Conservation (phyloP, 1,140 invertebrate species). For the Cataglyphis hispanica region DNA sequence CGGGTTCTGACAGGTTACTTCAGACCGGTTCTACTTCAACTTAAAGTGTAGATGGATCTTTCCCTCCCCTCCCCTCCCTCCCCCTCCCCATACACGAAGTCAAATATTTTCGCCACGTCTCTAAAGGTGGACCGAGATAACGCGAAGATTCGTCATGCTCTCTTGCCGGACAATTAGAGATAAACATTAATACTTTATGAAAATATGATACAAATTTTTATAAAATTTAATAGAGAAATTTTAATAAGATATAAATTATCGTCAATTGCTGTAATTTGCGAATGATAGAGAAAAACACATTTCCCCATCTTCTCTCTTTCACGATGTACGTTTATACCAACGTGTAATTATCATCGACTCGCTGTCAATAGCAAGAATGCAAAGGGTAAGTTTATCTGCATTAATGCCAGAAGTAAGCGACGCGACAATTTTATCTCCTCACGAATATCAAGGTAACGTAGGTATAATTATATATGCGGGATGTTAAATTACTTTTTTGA, state of each 20-base stretch:
- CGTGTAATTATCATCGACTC: constrained; percentile 32
- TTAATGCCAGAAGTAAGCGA: constrained; percentile 28
- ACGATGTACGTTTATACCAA: not conserved
- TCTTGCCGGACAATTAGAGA: not conserved
- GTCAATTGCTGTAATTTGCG: constrained; percentile 3
- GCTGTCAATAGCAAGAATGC: constrained; percentile 30
- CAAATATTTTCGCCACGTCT: constrained; percentile 59
- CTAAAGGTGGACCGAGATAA: constrained; percentile 7
- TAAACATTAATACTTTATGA: constrained; percentile 16
- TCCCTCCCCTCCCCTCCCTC: constrained; percentile 31
- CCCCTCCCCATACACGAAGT: constrained; percentile 52
- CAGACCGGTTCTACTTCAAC: constrained; percentile 62
- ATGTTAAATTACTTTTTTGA: constrained; percentile 43
- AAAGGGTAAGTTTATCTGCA: constrained; percentile 27
- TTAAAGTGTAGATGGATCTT: constrained; percentile 61
- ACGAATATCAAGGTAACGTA: constrained; percentile 41
- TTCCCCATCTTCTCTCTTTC: not conserved
- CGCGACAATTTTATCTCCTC: constrained; percentile 16
- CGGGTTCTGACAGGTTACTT: constrained; percentile 63
- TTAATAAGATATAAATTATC: not conserved
- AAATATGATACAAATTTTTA: not conserved
- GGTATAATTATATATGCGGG: constrained; percentile 32
- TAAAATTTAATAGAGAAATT: not conserved
- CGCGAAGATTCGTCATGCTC: not conserved
- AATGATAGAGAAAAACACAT: not conserved